A percentile compares a stretch with the other conserved stretches of the same genome.
phyloP scores from a whole-genome alignment of 2,113 vertebrate genomes.

The Puffinus mauretanicus region DNA sequence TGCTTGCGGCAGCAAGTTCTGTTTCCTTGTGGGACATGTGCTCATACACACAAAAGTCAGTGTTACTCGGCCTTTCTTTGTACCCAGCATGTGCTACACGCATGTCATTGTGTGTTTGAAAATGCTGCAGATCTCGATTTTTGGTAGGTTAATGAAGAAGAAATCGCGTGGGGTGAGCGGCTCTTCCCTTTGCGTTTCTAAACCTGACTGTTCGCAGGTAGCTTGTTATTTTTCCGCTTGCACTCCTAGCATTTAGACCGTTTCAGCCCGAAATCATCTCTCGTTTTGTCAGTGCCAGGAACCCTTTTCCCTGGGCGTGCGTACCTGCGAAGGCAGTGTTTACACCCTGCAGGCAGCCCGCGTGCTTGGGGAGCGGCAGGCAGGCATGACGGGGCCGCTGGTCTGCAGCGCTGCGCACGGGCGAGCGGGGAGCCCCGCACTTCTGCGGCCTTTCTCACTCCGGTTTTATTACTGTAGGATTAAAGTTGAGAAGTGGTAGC shows the following conservation, averaged over 20 bases:
- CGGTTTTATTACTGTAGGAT: fast-evolving
- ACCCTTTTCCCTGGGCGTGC: background rate
- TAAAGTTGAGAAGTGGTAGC: background rate
- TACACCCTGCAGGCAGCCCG: background rate
- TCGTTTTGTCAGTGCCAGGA: background rate
- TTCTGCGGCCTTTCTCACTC: background rate
- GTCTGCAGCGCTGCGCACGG: background rate
- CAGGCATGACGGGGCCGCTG: background rate
- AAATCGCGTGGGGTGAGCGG: background rate
- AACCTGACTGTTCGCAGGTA: background rate
- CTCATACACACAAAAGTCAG: fast-evolving
- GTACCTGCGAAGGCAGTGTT: background rate
- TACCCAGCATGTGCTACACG: background rate
- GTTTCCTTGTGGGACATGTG: background rate
- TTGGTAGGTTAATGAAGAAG: background rate
- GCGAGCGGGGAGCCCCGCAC: background rate
- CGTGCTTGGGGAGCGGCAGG: background rate
- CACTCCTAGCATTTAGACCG: fast-evolving
- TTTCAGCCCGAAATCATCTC: background rate
- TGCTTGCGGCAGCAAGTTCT: background rate
- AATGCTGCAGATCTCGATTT: background rate
- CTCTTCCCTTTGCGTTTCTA: background rate
- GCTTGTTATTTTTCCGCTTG: background rate
- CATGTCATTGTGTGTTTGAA: background rate
- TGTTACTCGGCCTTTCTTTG: fast-evolving